These are phyloP conservation scores for Phalacrocorax brasilianus DNA, from an alignment of 2,113 vertebrate genomes.

Conservation along the genomic window DNA sequence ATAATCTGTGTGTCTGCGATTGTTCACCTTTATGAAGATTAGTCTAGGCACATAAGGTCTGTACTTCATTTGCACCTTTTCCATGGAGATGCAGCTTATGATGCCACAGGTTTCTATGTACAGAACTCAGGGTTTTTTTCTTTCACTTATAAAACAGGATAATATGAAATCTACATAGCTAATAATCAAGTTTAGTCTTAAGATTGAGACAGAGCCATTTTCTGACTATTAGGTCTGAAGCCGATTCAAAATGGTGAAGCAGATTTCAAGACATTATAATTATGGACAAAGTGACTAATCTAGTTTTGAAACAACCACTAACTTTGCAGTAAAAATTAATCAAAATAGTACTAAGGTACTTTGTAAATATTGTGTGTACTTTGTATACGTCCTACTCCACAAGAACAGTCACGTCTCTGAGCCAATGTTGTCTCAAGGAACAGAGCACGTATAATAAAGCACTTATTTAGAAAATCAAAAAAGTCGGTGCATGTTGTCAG, in stretches of 20 bases:
- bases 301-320: conserved; percentile 36
- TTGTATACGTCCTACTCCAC: background rate
- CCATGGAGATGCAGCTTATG: background rate
- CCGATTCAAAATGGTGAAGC: background rate
- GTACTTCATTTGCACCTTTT: background rate
- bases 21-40: background rate
- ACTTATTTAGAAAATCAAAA: fast-evolving
- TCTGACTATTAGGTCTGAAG: background rate
- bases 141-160: background rate
- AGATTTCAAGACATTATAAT: conserved; percentile 17
- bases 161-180: background rate
- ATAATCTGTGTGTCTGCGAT: background rate
- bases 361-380: conserved; percentile 10
- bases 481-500: background rate
- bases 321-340: conserved; percentile 31
- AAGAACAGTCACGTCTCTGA: background rate
- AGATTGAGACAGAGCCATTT: background rate
- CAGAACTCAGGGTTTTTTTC: background rate
- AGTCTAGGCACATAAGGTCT: background rate
- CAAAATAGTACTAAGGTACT: background rate
- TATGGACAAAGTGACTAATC: background rate
- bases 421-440: background rate
- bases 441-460: background rate
- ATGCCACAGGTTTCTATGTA: background rate
- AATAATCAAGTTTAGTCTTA: background rate